A percentile compares a stretch with the other conserved stretches of the same genome.
These are phyloP conservation scores for Delphinapterus leucas DNA, from an alignment of 2,113 vertebrate species.

Conservation along the genomic window DNA sequence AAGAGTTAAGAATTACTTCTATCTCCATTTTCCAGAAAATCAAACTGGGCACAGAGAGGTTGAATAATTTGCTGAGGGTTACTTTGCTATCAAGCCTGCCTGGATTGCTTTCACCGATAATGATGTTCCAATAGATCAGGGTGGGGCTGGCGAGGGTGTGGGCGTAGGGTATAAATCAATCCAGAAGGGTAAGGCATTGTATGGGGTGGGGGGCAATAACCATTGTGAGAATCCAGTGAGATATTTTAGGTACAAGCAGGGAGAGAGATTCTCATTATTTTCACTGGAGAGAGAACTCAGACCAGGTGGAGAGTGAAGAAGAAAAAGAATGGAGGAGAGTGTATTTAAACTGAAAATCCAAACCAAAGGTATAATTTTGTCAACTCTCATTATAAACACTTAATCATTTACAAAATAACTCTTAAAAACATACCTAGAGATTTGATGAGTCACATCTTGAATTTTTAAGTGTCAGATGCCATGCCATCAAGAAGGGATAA, in stretches of 20 bases:
- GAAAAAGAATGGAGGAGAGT: not conserved
- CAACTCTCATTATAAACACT: not conserved
- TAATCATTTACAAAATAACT: conserved; percentile 4
- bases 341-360: not conserved
- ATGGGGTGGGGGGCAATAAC: not conserved
- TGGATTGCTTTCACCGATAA: not conserved
- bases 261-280: not conserved
- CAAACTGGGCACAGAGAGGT: not conserved
- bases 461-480: not conserved
- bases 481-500: not conserved
- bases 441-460: conserved; percentile 27
- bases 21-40: not conserved
- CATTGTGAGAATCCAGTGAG: not conserved
- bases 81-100: not conserved
- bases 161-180: not conserved
- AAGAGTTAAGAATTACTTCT: not conserved
- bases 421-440: not conserved
- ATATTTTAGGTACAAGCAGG: not conserved
- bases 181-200: not conserved
- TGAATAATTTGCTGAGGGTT: not conserved
- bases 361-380: not conserved
- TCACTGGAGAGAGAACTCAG: not conserved
- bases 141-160: not conserved
- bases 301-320: not conserved
- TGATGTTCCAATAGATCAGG: not conserved